A percentile compares a stretch with the other conserved stretches of the same genome.
These are phyloP conservation scores for Porites lobata DNA, from an alignment of 92 coral and sea anemone genomes.

Conservation along the genomic window DNA sequence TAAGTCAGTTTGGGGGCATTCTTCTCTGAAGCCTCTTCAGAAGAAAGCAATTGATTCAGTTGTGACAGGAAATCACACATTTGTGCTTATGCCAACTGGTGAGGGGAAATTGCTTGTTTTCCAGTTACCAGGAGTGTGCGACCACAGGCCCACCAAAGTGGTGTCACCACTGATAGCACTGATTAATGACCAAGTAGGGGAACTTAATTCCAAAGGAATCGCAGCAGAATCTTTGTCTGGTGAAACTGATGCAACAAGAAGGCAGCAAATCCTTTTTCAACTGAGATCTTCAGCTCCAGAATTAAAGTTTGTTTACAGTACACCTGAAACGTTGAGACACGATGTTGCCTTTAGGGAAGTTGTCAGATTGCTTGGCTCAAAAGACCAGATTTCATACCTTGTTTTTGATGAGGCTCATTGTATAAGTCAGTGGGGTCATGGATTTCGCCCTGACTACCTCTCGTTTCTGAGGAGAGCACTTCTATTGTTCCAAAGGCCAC, in stretches of 20 bases:
- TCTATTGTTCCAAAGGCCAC: too few relatives aligned
- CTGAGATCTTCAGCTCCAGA: too few relatives aligned
- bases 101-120: background rate
- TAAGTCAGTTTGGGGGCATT: background rate
- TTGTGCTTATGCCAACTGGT: background rate
- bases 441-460: too few relatives aligned
- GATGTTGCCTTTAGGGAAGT: too few relatives aligned
- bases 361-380: too few relatives aligned
- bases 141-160: background rate
- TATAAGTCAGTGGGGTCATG: too few relatives aligned
- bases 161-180: background rate
- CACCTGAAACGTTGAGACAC: too few relatives aligned
- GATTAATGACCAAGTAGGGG: background rate
- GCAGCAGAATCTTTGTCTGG: background rate
- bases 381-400: too few relatives aligned
- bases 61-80: background rate
- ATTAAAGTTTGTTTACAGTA: too few relatives aligned
- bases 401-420: too few relatives aligned
- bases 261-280: background rate
- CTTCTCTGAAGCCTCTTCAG: background rate
- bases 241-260: background rate
- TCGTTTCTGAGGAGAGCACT: too few relatives aligned
- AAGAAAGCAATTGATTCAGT: background rate
- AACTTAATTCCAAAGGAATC: background rate
- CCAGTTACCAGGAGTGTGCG: background rate